These are phyloP conservation scores for Rhorus exstirpatorius DNA, from an alignment of 2,888 invertebrate species.

Conservation along the genomic window DNA sequence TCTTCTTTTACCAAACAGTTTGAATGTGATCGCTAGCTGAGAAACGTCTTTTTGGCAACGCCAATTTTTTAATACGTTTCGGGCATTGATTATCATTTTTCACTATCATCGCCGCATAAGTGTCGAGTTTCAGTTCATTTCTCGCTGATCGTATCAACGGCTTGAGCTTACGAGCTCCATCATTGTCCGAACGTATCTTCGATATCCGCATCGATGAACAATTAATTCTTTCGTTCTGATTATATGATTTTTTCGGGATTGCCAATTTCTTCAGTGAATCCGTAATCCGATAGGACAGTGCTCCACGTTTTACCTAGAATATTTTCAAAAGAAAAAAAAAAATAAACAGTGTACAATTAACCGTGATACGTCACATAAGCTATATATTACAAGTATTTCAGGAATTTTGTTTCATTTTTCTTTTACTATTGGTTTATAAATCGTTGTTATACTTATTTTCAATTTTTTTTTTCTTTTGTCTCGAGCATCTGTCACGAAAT, in stretches of 20 bases:
- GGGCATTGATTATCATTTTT: conserved; percentile 73
- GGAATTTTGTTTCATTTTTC: no score
- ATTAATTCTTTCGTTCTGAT: conserved; percentile 26
- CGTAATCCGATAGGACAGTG: conserved; percentile 72
- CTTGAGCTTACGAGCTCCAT: conserved; percentile 5
- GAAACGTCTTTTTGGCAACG: conserved; percentile 70
- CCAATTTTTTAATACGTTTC: conserved; percentile 72
- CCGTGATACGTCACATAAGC: no score
- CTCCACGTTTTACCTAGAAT: conserved; percentile 72
- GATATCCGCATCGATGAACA: conserved; percentile 46
- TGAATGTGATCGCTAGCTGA: not conserved
- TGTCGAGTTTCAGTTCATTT: conserved; percentile 69
- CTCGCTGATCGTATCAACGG: conserved; percentile 9
- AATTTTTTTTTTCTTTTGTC: no score
- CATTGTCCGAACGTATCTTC: conserved; percentile 57
- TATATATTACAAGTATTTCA: no score
- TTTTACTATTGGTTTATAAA: no score
- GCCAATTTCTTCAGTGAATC: conserved; percentile 73
- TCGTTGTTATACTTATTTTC: no score
- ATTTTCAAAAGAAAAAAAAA: conserved; percentile 10
- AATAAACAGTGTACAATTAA: conserved; percentile 4
- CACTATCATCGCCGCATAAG: conserved; percentile 74
- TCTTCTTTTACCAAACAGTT: no score
- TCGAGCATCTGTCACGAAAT: no score
- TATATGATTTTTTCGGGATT: conserved; percentile 65